Conservation (phyloP, 2,797 vertebrate genomes). For the Anableps anableps region DNA sequence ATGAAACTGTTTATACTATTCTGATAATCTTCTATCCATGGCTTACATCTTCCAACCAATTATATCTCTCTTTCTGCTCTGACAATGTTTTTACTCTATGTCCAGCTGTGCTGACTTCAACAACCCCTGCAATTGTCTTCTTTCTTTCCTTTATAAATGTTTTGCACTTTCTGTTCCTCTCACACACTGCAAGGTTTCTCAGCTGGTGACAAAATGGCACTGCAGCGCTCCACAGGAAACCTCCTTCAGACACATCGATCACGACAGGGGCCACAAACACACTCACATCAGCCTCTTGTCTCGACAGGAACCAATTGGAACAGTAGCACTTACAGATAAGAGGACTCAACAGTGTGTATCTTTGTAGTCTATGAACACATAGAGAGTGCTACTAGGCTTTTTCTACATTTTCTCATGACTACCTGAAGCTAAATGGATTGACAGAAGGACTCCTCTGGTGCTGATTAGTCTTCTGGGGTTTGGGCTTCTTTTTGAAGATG, state of each 20-base stretch:
- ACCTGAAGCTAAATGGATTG: not conserved
- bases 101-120: slow-evolving; percentile 16
- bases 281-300: slow-evolving; percentile 11
- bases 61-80: not conserved
- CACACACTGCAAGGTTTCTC: slow-evolving; percentile 18
- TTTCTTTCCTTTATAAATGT: slow-evolving; percentile 1
- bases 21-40: not conserved
- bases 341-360: slow-evolving; percentile 8
- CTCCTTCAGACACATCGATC: slow-evolving; percentile 56
- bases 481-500: not conserved
- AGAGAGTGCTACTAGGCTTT: slow-evolving; percentile 25
- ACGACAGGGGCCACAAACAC: slow-evolving; percentile 27
- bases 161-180: not conserved
- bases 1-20: not conserved
- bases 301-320: slow-evolving; percentile 44
- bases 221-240: slow-evolving; percentile 52
- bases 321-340: slow-evolving; percentile 36
- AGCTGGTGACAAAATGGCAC: slow-evolving; percentile 48
- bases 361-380: not conserved
- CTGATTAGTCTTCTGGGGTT: slow-evolving; percentile 11
- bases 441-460: slow-evolving; percentile 11
- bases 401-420: slow-evolving; percentile 18
- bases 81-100: not conserved
- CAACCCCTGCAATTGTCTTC: slow-evolving; percentile 8
- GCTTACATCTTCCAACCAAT: not conserved